These are phyloP conservation scores for Apistogramma diplotaenia DNA, from an alignment of 2,113 vertebrate species.

Conservation along the genomic window DNA sequence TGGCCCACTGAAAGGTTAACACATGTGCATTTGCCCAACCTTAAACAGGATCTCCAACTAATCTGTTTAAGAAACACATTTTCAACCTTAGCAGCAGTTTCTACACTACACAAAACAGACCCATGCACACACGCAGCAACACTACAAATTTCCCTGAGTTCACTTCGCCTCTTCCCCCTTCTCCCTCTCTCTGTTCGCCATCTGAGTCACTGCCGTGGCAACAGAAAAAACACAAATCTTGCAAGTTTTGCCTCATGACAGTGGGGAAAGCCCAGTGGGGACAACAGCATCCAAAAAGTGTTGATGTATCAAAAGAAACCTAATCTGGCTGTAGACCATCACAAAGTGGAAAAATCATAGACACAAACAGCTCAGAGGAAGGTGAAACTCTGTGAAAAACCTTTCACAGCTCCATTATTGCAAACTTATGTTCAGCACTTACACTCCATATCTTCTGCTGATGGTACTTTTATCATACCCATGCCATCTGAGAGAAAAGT, in stretches of 20 bases:
- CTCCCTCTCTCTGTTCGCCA: not conserved
- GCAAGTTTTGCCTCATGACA: slow-evolving; percentile 3
- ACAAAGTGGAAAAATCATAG: slow-evolving; percentile 39
- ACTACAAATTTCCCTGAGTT: not conserved
- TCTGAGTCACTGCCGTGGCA: slow-evolving; percentile 46
- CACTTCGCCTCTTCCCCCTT: not conserved
- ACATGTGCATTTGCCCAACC: not conserved
- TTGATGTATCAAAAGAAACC: not conserved
- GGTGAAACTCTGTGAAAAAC: not conserved
- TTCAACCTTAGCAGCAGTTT: not conserved
- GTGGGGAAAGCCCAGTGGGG: not conserved
- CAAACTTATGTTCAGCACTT: not conserved
- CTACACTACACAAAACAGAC: not conserved
- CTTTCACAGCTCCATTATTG: not conserved
- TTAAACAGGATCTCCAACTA: not conserved
- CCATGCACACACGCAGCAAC: not conserved
- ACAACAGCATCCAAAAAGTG: not conserved
- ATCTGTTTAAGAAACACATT: not conserved
- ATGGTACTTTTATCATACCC: not conserved
- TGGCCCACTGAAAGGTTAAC: not conserved
- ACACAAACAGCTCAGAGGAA: not conserved
- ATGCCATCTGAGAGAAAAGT: not conserved
- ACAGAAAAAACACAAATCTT: slow-evolving; percentile 51
- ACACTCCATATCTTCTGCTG: not conserved
- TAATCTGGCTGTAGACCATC: not conserved